Conservation (phyloP, 2,113 vertebrate genomes). For the Conger conger region DNA sequence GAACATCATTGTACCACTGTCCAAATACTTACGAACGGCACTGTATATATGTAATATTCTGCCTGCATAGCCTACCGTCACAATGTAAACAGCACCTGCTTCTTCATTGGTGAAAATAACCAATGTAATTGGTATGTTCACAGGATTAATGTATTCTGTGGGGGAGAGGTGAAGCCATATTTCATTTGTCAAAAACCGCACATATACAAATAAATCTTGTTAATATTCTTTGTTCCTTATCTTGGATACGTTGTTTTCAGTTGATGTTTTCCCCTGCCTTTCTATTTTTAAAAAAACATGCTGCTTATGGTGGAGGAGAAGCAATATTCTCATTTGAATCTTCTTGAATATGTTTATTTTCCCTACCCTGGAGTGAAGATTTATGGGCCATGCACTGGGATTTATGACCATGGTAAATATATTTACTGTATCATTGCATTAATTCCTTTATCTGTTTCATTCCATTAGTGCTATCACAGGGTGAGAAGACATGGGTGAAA, state of each 20-base stretch:
- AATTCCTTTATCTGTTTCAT: not conserved
- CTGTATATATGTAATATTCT: not conserved
- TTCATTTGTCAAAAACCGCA: not conserved
- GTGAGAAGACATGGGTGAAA: not conserved
- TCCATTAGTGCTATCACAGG: not conserved
- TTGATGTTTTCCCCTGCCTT: not conserved
- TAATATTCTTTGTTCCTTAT: not conserved
- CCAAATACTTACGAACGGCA: too few relatives aligned
- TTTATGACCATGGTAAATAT: not conserved
- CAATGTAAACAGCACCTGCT: not conserved
- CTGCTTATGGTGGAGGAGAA: not conserved
- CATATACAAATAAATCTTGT: not conserved
- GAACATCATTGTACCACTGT: too few relatives aligned
- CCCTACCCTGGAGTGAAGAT: not conserved
- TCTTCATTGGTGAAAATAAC: not conserved
- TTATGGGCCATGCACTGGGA: not conserved
- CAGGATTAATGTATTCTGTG: not conserved
- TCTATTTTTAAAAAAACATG: not conserved
- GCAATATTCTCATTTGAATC: not conserved
- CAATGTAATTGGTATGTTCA: not conserved
- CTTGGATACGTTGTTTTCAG: not conserved
- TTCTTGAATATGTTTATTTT: not conserved
- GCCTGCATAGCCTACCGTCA: not conserved
- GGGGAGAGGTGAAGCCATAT: not conserved
- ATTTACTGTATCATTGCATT: not conserved